A percentile compares a stretch with the other conserved stretches of the same genome.
Conservation (phyloP, 2,888 invertebrate species). For the Lasioglossum calceatum region DNA sequence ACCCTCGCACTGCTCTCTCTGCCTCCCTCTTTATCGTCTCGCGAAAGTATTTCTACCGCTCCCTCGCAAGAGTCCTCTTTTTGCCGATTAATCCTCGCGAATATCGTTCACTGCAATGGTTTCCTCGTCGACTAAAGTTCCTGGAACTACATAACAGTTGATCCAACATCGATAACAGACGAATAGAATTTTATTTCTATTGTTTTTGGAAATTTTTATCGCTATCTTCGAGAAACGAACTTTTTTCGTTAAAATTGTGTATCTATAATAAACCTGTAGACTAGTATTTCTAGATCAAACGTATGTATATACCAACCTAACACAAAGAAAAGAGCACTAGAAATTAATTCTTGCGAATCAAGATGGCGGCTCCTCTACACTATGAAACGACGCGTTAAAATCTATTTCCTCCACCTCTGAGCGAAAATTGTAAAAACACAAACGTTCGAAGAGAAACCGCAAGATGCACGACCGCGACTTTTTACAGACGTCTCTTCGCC, state of each 20-base stretch:
- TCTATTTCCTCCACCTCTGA: background rate
- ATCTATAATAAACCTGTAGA: too few species aligned
- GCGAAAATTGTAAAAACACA: background rate
- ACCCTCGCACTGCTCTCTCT: slow-evolving; percentile 21
- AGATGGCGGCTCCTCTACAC: background rate
- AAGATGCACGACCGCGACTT: background rate
- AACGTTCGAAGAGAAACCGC: background rate
- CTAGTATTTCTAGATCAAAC: too few species aligned
- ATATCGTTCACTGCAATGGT: background rate
- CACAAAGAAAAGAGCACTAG: background rate
- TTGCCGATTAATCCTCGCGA: slow-evolving; percentile 33
- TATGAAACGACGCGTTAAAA: background rate
- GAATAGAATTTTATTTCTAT: background rate
- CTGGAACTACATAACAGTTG: background rate
- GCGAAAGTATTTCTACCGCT: background rate
- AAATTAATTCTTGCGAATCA: background rate
- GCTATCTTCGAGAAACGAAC: too few species aligned
- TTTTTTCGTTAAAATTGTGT: too few species aligned
- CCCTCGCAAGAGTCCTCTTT: background rate
- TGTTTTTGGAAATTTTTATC: too few species aligned
- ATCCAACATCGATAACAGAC: background rate
- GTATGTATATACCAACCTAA: background rate
- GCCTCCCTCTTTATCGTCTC: slow-evolving; percentile 21
- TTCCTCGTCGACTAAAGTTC: background rate
- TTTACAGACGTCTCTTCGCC: background rate